Evolutionary conservation across 1,140 invertebrate genomes (phyloP), one percentile per base, ranked within the genome.

Genomic region (Lethrus apterus): DNA sequence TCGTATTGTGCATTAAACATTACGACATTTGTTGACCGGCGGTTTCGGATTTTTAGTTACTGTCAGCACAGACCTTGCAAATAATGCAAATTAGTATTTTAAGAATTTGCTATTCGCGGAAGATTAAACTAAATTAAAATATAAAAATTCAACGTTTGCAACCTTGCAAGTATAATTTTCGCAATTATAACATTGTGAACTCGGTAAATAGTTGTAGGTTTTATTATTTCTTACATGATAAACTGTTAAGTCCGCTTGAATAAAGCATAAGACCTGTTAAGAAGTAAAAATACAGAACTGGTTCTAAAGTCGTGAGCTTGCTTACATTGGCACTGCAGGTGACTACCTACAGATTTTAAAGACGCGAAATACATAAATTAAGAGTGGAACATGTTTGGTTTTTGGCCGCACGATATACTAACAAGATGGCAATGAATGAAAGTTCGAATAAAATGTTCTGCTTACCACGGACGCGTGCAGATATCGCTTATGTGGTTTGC

Each of bases 291-390:
- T 5, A 18, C 20, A 5, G 20, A 18, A 36, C 34, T 18, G 7
- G 34, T 17, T 18, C 18, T 5, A 18, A 8, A 4, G 11, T 14
- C n/a, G 3, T 11, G 14, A 15, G 34, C 34, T 36, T 36, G n/a
- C n/a, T n/a, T n/a, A n/a, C n/a, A 36, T 18, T 36, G 15, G 34
- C 34, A 18, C 18, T 18, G 3, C 34, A 36, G 34, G 34, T 18
- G 14, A 18, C 14, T 36, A 20, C 34, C 20, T 17, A 11, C 18
- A 20, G 15, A 10, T 36, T 36, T 13, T 14, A 14, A 36, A 36
- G n/a, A 36, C 20, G 34, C 18, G 20, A 36, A 36, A 36, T 18
- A 14, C 15, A 36, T 36, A 36, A 36, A 36, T 36, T 18, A 18
- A 4, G 18, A 18, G 7, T 18, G 4, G 5, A 18, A 14, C 18